Evolutionary conservation across 1,140 invertebrate genomes (phyloP).

Genomic region (Cydia fagiglandana): DNA sequence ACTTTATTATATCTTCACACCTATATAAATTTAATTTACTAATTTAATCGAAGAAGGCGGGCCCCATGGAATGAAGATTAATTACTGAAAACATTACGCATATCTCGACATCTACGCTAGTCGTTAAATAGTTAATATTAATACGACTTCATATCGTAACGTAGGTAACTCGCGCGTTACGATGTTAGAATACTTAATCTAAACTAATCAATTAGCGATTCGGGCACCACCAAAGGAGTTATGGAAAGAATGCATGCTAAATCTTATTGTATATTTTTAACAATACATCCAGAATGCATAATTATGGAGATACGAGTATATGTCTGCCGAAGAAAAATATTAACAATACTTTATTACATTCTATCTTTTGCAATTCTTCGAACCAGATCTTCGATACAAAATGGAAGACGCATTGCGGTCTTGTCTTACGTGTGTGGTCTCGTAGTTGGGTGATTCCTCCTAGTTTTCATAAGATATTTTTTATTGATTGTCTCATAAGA

Average conservation of each 20-base stretch:
- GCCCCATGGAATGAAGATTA: constrained; percentile 1
- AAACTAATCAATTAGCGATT: neutral
- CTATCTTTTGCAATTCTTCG: constrained; percentile 3
- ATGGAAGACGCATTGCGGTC: constrained; percentile 14
- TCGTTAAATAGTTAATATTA: neutral
- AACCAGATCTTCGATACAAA: constrained; percentile 10
- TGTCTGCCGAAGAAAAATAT: too few relatives aligned
- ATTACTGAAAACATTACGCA: constrained; percentile 18
- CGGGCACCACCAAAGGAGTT: neutral
- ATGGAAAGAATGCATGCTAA: neutral
- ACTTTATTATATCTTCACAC: neutral
- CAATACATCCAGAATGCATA: too few relatives aligned
- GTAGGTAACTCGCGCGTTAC: neutral
- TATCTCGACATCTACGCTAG: constrained; percentile 14
- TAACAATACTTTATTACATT: neutral
- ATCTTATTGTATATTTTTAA: too few relatives aligned
- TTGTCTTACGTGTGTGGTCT: constrained; percentile 11
- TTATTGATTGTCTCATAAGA: neutral
- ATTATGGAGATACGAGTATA: too few relatives aligned
- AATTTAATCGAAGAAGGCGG: constrained; percentile 21
- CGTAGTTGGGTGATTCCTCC: neutral
- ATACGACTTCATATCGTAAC: constrained; percentile 9
- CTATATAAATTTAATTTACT: constrained; percentile 20
- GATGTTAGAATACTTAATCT: constrained; percentile 16
- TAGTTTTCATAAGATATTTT: neutral